Base-by-base conservation (phyloP, 37 sponge, comb jelly and placozoan genomes). In the Eunapius fragilis region DNA sequence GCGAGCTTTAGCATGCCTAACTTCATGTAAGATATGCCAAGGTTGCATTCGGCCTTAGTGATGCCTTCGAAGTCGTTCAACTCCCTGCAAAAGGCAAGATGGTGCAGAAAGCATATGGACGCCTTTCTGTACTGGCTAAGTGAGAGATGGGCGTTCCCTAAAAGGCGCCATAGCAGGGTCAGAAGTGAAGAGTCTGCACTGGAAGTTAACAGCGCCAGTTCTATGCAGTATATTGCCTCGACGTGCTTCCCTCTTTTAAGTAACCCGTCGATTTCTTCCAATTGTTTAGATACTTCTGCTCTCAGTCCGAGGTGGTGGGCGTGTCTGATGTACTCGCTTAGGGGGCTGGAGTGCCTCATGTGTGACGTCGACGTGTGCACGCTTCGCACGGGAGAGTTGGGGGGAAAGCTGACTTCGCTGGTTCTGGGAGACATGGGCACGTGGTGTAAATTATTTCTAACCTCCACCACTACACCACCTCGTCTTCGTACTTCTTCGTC, bases 41-140 rank as follows among this genome's bases (percentile, higher is more conserved):
- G 79, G 71, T 88, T 89, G 87, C 95, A 94, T 34, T 90, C 84
- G 0, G 92, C 92, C 67, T 73, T 88, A 31, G 86, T 87, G 79
- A 90, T 31, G 1, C 95, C 95, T 7, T 47, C 30, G 33, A 81
- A 89, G 68, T 95, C 92, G 13, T 79, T 77, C 2, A 89, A 45
- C 74, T 88, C 92, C 37, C 89, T 37, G 76, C 95, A 94, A 49
- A 85, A 82, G 31, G 92, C 92, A 38, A 94, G 84, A 68, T 91
- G 71, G 71, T 91, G 95, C 11, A 94, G 68, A 69, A 89, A 81
- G 49, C 89, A 88, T 25, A 82, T 49, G 0, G 92, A 88, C 2
- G 95, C 89, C 80, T 87, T 89, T 71, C 85, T 80, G 82, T 72
- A 85, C 67, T 89, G 71, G 2, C 87, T 87, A 31, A 89, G 23